Evolutionary conservation across 2,113 vertebrate genomes (phyloP), one percentile per base, ranked within the genome.

Genomic region (Callopanchax toddi): DNA sequence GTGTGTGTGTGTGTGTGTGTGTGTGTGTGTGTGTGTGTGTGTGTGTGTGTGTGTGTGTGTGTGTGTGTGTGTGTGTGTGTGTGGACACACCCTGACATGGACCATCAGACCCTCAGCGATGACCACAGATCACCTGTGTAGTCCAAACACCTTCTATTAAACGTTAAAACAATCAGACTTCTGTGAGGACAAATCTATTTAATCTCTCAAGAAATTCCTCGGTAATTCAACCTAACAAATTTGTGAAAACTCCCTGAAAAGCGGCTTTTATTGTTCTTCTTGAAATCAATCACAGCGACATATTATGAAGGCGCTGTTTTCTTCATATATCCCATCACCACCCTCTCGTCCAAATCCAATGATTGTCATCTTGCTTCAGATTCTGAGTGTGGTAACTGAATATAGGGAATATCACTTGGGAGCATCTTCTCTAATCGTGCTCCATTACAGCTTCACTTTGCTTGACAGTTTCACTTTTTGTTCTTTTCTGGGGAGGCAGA

Each of bases 281-380:
- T 48, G 23, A 46, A 26, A 45, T 58, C 34, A 52, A 63, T 45
- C 57, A 48, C 20, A 21, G 23, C 45, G 66, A 67, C 56, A 26
- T 50, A 59, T 72, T 55, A 73, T 32, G 55, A 71, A 67, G 74
- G 59, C 63, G 2, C 42, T 16, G 55, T 59, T 82, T 74, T 84
- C 72, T 68, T 88, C 74, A 84, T 59, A 79, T 69, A 64, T 46
- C 67, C 36, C 7, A 78, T 85, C 74, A 78, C 59, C 67, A 60
- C 34, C 45, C 61, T 64, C 59, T 40, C 54, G n/a, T 64, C 60
- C 54, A 78, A 82, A 85, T 80, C 76, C 75, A 81, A 71, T 79
- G 76, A 79, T 83, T 76, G 75, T 75, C 79, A 68, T 53, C 70
- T 67, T 12, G 11, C 58, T 80, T 83, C 60, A 67, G 48, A 74